Evolutionary conservation across 1,140 invertebrate species (phyloP).

Genomic region (Choristoneura fumiferana): DNA sequence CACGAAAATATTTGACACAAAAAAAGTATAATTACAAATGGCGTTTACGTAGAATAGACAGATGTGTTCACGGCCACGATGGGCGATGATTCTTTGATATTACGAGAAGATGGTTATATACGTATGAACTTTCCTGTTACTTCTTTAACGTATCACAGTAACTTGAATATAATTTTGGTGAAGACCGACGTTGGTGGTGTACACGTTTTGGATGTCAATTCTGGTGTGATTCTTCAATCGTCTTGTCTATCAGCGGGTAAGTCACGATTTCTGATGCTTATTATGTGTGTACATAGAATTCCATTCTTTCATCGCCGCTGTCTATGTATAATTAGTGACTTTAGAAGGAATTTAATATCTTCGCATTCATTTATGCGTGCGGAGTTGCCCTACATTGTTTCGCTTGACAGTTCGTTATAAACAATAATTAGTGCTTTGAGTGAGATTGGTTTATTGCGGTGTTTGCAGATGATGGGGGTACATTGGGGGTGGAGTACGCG

Average conservation of each 20-base stretch:
- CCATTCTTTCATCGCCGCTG: neutral
- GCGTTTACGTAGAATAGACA: conserved; percentile 81
- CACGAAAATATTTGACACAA: conserved; percentile 66
- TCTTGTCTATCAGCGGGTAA: conserved; percentile 87
- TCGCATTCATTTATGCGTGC: conserved; percentile 1
- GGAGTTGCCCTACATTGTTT: conserved; percentile 62
- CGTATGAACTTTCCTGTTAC: conserved; percentile 84
- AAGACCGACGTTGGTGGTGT: conserved; percentile 88
- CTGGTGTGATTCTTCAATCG: conserved; percentile 90
- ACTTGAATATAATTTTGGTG: conserved; percentile 92
- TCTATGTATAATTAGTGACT: neutral
- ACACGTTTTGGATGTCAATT: conserved; percentile 93
- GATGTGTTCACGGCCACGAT: conserved; percentile 85
- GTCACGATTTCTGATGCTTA: conserved; percentile 35
- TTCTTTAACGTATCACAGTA: conserved; percentile 92
- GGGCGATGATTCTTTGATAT: conserved; percentile 88
- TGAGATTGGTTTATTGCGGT: conserved; percentile 19
- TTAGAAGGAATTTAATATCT: neutral
- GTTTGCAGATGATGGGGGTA: conserved; percentile 61
- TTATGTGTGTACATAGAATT: neutral
- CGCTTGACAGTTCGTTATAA: conserved; percentile 71
- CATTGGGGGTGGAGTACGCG: conserved; percentile 83
- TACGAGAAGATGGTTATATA: conserved; percentile 91
- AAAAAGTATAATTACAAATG: conserved; percentile 79
- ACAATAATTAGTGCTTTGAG: conserved; percentile 56